Evolutionary conservation across 1,140 invertebrate species (phyloP), one percentile per base, ranked within the genome.

Genomic region (Drosophila biarmipes): DNA sequence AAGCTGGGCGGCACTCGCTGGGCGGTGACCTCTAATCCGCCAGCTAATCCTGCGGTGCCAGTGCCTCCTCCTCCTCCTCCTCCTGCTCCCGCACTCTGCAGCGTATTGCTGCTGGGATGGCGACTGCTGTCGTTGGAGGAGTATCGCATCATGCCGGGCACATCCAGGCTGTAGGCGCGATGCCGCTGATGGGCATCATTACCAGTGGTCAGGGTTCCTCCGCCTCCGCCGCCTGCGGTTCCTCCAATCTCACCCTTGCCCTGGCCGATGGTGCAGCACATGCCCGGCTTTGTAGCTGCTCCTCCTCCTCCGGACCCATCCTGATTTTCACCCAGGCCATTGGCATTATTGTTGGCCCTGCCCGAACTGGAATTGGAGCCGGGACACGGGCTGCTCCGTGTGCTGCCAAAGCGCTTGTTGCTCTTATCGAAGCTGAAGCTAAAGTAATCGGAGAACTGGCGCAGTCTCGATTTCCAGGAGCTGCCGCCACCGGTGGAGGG

Each of bases 391-490:
- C 73, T 90, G 62, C 82, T 92, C 12, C 87, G 85, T 4, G 87
- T 90, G 73, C 90, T 91, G 59, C 82, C 89, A n/a, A 90, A 91
- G 27, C 91, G 86, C 43, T 92, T 91, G 57, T 84, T 78, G 57
- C 75, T 67, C 57, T 92, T 92, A 49, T 92, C 91, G 49, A 92
- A 92, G 46, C 78, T 87, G 45, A 92, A 91, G 73, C 90, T 84
- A 24, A 92, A 91, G 34, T 91, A 91, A 53, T 91, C 91, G 2
- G 91, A 92, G 43, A 92, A 89, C 45, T 92, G 91, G 27, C 89
- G 86, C 27, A 92, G 69, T 6, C 91, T 56, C 8, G 91, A 79
- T 21, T 91, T 92, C 85, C 92, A 92, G 2, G 58, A 55, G 38
- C 56, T 68, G 57, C 78, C 58, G 42, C 73, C 54, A 37, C 67